Percentiles rank a stretch among this genome's conserved stretches.
These are phyloP conservation scores for Macrotis lagotis DNA, from an alignment of 2,113 vertebrate genomes.

Conservation along the genomic window DNA sequence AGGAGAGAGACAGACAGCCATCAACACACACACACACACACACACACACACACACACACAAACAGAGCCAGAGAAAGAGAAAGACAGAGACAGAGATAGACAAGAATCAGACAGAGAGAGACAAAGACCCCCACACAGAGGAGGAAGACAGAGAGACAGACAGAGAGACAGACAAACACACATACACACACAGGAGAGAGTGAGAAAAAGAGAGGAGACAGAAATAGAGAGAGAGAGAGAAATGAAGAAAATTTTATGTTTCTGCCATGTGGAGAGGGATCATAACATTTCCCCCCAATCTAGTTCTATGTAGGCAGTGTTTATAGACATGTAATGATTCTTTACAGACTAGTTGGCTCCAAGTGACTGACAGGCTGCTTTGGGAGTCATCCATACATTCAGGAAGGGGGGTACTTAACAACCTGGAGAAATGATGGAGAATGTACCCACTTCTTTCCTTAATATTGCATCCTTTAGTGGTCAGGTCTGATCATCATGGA, in stretches of 20 bases:
- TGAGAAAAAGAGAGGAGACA: no score
- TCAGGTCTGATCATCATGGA: not conserved
- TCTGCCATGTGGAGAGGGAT: conserved; percentile 3
- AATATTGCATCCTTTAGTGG: not conserved
- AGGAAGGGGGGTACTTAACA: not conserved
- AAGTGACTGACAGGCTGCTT: not conserved
- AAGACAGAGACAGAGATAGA: not conserved
- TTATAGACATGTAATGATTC: conserved; percentile 48
- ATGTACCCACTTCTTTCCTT: not conserved
- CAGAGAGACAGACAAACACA: no score
- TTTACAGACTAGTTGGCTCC: conserved; percentile 39
- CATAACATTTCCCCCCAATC: conserved; percentile 36
- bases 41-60: no score
- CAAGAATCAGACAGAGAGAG: not conserved
- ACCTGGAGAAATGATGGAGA: not conserved
- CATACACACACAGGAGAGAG: no score
- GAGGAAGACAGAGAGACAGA: no score
- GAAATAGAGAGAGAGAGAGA: not conserved
- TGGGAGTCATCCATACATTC: not conserved
- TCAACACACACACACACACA: no score
- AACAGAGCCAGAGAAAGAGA: no score
- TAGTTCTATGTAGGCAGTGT: conserved; percentile 18
- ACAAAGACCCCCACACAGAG: no score
- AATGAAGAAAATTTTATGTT: conserved; percentile 36
- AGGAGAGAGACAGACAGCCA: no score